These are phyloP conservation scores for Cnemophilus loriae DNA, from an alignment of 2,113 vertebrate species.

Conservation along the genomic window DNA sequence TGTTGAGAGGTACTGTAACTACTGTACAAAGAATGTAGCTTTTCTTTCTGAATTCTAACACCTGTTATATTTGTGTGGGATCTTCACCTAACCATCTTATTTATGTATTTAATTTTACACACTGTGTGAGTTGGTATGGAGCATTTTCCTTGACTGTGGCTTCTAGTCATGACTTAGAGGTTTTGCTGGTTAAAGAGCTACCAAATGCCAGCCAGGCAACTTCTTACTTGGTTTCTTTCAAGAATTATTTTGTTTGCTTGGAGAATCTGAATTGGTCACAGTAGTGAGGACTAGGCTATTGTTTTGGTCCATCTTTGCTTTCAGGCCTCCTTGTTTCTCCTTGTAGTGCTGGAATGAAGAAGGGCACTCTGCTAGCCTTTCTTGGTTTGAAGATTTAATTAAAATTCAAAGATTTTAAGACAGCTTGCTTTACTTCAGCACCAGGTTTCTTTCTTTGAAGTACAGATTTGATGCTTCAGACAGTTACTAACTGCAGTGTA, in stretches of 20 bases:
- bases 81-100: neutral
- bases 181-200: neutral
- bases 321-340: neutral
- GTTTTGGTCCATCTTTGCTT: neutral
- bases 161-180: neutral
- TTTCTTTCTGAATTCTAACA: neutral
- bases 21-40: neutral
- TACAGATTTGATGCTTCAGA: neutral
- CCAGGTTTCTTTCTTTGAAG: neutral
- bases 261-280: neutral
- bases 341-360: neutral
- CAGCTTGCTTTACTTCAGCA: neutral
- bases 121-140: neutral
- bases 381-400: neutral
- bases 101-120: neutral
- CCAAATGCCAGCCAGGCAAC: neutral
- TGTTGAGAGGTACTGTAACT: neutral
- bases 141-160: neutral
- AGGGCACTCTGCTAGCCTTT: neutral
- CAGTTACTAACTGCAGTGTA: neutral
- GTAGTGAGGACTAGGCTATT: neutral
- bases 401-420: neutral
- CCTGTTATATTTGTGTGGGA: neutral
- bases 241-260: neutral
- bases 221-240: neutral